Evolutionary conservation across 2,797 vertebrate species (phyloP).

Genomic region (Triplophysa bombifrons): DNA sequence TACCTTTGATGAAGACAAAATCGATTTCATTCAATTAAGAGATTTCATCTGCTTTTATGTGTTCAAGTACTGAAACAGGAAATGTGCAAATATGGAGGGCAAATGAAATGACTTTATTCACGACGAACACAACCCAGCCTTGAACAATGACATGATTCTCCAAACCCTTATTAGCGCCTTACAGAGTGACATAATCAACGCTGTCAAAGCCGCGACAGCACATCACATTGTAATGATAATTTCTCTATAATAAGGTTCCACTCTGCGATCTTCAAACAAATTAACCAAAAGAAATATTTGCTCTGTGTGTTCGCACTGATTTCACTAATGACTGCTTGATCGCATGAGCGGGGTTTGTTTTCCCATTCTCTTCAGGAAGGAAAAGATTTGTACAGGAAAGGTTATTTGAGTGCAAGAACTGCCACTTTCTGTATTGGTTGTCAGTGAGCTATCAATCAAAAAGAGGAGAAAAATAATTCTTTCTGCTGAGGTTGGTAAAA

Average conservation of each 20-base stretch:
- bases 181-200: constrained; percentile 9
- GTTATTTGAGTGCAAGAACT: constrained; percentile 2
- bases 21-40: constrained; percentile 47
- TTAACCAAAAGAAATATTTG: constrained; percentile 46
- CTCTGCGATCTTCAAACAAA: constrained; percentile 59
- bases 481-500: constrained; percentile 22
- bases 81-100: constrained; percentile 45
- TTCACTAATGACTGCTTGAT: constrained; percentile 29
- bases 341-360: constrained; percentile 9
- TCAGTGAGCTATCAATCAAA: constrained; percentile 22
- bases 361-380: neutral
- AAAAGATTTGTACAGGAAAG: constrained; percentile 11
- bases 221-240: constrained; percentile 26
- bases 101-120: constrained; percentile 55
- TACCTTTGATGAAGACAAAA: constrained; percentile 45
- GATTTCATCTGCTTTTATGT: constrained; percentile 36
- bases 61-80: constrained; percentile 23
- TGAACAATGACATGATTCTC: constrained; percentile 32
- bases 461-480: neutral
- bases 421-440: constrained; percentile 28
- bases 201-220: constrained; percentile 1
- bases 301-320: constrained; percentile 3
- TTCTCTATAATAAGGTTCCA: constrained; percentile 46
- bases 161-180: neutral
- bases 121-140: constrained; percentile 51